These are phyloP conservation scores for Choloepus didactylus DNA, from an alignment of 2,797 vertebrate genomes.

Conservation along the genomic window DNA sequence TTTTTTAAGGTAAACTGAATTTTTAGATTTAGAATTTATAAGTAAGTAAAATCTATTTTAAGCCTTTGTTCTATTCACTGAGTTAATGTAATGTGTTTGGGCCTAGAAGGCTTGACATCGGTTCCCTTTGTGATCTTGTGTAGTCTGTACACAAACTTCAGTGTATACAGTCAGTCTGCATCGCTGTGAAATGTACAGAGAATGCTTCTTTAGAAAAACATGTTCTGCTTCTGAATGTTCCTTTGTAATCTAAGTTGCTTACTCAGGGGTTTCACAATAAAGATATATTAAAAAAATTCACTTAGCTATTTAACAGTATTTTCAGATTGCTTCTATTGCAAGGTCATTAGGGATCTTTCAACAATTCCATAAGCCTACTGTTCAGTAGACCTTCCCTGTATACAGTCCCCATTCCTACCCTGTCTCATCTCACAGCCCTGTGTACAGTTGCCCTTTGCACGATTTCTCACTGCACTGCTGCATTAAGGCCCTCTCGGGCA, in stretches of 20 bases:
- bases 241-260: constrained; percentile 78
- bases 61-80: not conserved
- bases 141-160: fast-evolving
- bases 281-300: constrained; percentile 70
- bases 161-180: fast-evolving
- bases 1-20: constrained; percentile 43
- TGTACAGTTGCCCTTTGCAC: not conserved
- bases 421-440: not conserved
- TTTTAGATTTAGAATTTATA: constrained; percentile 46
- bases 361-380: not conserved
- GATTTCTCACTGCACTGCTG: not conserved
- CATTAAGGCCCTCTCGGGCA: constrained; percentile 36
- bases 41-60: not conserved
- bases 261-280: constrained; percentile 86
- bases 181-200: not conserved
- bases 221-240: constrained; percentile 48
- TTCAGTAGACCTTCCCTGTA: constrained; percentile 37
- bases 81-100: not conserved
- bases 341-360: not conserved
- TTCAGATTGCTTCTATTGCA: constrained; percentile 71
- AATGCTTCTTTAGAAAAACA: constrained; percentile 67
- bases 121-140: not conserved
- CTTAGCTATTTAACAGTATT: constrained; percentile 36
- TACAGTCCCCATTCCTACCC: not conserved
- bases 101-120: not conserved